Percentiles rank a stretch among this genome's conserved stretches.
phyloP scores from a whole-genome alignment of 2,888 invertebrate genomes.

The Polyommatus iphigenia region DNA sequence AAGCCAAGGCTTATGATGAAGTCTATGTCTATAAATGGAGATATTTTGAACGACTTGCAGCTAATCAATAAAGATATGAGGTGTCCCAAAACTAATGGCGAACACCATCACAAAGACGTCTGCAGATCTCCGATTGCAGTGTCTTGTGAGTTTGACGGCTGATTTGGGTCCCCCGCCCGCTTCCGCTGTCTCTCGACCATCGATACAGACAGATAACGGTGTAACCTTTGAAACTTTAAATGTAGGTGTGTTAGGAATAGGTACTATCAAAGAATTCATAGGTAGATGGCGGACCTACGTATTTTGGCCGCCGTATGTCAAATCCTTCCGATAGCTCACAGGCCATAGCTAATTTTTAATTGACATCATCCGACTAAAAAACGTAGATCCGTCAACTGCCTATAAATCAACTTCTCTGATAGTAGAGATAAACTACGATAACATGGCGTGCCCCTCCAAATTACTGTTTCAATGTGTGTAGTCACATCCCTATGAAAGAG shows the following conservation, averaged over 20 bases:
- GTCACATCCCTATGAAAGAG: too few relatives aligned
- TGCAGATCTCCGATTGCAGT: constrained; percentile 67
- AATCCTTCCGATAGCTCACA: too few relatives aligned
- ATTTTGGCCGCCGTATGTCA: too few relatives aligned
- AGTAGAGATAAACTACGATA: too few relatives aligned
- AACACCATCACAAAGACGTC: constrained; percentile 63
- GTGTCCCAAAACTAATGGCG: constrained; percentile 21
- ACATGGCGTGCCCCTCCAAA: too few relatives aligned
- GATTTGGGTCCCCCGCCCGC: constrained; percentile 73
- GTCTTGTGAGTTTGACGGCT: constrained; percentile 70
- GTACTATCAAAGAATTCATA: too few relatives aligned
- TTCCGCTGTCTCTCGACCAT: constrained; percentile 53
- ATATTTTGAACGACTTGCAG: not conserved
- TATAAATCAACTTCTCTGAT: too few relatives aligned
- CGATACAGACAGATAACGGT: constrained; percentile 47
- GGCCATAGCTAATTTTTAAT: too few relatives aligned
- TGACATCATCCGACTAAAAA: too few relatives aligned
- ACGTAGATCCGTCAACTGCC: too few relatives aligned
- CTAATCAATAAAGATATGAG: constrained; percentile 9
- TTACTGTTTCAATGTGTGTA: too few relatives aligned
- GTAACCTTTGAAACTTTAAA: constrained; percentile 10
- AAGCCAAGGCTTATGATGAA: not conserved
- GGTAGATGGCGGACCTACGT: too few relatives aligned
- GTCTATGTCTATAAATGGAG: not conserved
- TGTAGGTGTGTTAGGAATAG: not conserved